Evolutionary conservation across 2,797 vertebrate species (phyloP).

Genomic region (Brotogeris chrysoptera): DNA sequence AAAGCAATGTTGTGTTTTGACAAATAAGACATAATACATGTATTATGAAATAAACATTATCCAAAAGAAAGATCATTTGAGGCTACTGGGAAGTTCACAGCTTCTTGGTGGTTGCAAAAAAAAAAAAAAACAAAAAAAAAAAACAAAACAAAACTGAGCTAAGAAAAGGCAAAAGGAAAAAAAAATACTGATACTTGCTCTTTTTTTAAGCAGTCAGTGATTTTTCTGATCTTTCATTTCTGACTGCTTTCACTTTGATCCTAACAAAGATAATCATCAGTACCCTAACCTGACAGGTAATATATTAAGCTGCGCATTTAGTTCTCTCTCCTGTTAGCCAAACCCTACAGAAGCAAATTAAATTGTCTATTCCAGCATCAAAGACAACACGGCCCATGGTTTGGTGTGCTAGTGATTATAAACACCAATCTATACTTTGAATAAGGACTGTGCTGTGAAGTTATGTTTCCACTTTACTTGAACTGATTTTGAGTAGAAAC

Average conservation of each 20-base stretch:
- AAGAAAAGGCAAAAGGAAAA: not conserved
- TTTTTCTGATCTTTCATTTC: slow-evolving; percentile 6
- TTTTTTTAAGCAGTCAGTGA: slow-evolving; percentile 10
- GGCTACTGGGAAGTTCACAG: not conserved
- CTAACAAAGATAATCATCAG: slow-evolving; percentile 7
- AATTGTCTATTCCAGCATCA: slow-evolving; percentile 25
- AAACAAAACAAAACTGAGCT: not conserved
- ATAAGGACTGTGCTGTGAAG: not conserved
- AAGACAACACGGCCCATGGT: not conserved
- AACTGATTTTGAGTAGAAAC: slow-evolving; percentile 68
- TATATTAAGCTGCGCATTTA: not conserved
- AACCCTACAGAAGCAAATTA: slow-evolving; percentile 45
- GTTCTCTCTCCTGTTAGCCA: not conserved
- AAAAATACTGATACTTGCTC: not conserved
- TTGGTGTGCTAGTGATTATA: slow-evolving; percentile 42
- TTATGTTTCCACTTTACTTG: slow-evolving; percentile 50
- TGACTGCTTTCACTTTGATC: slow-evolving; percentile 54
- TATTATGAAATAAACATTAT: not conserved
- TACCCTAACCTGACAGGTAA: slow-evolving; percentile 12
- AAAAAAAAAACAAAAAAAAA: not conserved
- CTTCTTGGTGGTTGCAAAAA: not conserved
- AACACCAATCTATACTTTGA: slow-evolving; percentile 9
- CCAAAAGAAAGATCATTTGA: not conserved
- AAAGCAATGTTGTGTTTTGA: not conserved
- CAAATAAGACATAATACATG: not conserved